These are phyloP conservation scores for Phalacrocorax pelagicus DNA, from an alignment of 2,113 vertebrate genomes.

Conservation along the genomic window DNA sequence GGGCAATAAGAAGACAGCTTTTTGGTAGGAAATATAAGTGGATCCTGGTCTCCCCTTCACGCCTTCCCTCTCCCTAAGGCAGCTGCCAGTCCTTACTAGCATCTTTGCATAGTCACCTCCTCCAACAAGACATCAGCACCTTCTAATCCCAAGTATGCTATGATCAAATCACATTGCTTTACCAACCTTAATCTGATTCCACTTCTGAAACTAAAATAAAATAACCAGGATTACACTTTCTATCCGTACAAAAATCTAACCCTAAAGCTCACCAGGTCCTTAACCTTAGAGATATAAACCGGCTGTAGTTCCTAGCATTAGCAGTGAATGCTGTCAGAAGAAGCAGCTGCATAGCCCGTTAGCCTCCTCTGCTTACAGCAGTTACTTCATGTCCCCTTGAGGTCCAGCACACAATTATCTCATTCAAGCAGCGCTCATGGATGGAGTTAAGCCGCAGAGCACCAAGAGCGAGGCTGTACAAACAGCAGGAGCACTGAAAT, in stretches of 20 bases:
- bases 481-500: background rate
- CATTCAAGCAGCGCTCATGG: accelerated
- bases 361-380: background rate
- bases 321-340: no score
- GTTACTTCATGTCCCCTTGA: background rate
- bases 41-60: background rate
- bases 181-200: background rate
- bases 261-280: background rate
- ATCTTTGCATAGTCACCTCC: background rate
- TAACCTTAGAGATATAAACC: background rate
- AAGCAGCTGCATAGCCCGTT: background rate
- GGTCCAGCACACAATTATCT: background rate
- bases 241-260: background rate
- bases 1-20: background rate
- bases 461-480: background rate
- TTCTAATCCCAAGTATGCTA: background rate
- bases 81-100: background rate
- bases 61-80: background rate
- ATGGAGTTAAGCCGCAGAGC: no score
- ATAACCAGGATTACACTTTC: background rate
- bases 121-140: background rate
- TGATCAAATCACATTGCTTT: accelerated
- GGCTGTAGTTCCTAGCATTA: background rate
- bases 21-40: background rate
- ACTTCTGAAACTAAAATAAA: background rate